Evolutionary conservation across 2,888 invertebrate genomes (phyloP).

Genomic region (Aleiodes testaceus): DNA sequence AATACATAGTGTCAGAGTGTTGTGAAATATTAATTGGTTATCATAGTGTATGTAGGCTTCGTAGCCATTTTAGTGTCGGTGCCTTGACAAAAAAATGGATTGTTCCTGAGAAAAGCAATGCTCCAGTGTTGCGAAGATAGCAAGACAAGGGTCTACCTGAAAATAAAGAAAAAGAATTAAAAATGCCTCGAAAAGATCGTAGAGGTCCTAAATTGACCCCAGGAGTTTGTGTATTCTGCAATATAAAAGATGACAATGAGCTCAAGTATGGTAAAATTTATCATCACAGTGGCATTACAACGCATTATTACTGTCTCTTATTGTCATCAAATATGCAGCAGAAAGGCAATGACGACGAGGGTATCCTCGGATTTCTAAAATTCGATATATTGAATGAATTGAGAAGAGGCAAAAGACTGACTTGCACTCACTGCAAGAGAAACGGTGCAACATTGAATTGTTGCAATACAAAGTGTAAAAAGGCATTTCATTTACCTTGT

Average conservation of each 20-base stretch:
- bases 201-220: too few species aligned
- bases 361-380: slow-evolving; percentile 83
- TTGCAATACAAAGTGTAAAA: slow-evolving; percentile 77
- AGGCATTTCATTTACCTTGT: slow-evolving; percentile 84
- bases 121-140: neutral
- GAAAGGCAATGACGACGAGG: slow-evolving; percentile 80
- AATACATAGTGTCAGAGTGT: too few species aligned
- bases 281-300: slow-evolving; percentile 75
- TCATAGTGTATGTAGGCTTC: too few species aligned
- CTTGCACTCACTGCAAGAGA: slow-evolving; percentile 80
- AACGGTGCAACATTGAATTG: slow-evolving; percentile 84
- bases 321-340: slow-evolving; percentile 82
- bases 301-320: slow-evolving; percentile 85
- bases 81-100: too few species aligned
- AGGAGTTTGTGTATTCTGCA: slow-evolving; percentile 72
- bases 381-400: slow-evolving; percentile 81
- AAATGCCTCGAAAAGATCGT: slow-evolving; percentile 9
- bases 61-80: too few species aligned
- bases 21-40: too few species aligned
- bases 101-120: too few species aligned
- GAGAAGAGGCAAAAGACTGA: slow-evolving; percentile 78
- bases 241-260: slow-evolving; percentile 74
- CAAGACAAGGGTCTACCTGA: neutral
- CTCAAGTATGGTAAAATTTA: slow-evolving; percentile 76
- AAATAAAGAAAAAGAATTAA: neutral